These are phyloP conservation scores for Carettochelys insculpta DNA, from an alignment of 2,113 vertebrate genomes.

Conservation along the genomic window DNA sequence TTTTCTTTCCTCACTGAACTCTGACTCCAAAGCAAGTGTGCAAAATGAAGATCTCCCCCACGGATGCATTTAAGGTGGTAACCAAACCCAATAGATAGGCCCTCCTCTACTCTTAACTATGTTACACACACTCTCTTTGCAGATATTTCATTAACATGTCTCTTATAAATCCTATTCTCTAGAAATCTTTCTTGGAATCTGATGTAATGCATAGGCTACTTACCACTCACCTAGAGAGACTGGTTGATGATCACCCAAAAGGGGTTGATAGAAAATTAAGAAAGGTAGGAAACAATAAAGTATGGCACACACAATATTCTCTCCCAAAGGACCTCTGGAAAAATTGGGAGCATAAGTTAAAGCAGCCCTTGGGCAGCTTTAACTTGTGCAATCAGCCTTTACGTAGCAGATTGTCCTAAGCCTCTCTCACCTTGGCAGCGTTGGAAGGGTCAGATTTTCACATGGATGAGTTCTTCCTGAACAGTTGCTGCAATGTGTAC, in stretches of 20 bases:
- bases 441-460: slow-evolving; percentile 32
- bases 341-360: not conserved
- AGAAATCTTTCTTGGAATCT: not conserved
- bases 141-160: not conserved
- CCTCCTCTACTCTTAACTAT: slow-evolving; percentile 11
- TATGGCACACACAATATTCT: not conserved
- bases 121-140: not conserved
- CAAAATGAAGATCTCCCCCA: not conserved
- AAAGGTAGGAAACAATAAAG: not conserved
- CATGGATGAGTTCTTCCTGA: slow-evolving; percentile 40
- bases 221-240: not conserved
- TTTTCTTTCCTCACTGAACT: not conserved
- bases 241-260: not conserved
- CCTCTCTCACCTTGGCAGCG: slow-evolving; percentile 11
- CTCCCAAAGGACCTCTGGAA: not conserved
- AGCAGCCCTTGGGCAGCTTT: slow-evolving; percentile 22
- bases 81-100: not conserved
- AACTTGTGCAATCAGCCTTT: slow-evolving; percentile 31
- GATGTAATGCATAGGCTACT: not conserved
- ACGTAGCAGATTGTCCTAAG: slow-evolving; percentile 21
- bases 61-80: not conserved
- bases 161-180: not conserved
- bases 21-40: not conserved
- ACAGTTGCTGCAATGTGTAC: slow-evolving; percentile 3
- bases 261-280: not conserved